A percentile compares a stretch with the other conserved stretches of the same genome.
Conservation (phyloP, 2,888 invertebrate genomes). For the Alitta virens region DNA sequence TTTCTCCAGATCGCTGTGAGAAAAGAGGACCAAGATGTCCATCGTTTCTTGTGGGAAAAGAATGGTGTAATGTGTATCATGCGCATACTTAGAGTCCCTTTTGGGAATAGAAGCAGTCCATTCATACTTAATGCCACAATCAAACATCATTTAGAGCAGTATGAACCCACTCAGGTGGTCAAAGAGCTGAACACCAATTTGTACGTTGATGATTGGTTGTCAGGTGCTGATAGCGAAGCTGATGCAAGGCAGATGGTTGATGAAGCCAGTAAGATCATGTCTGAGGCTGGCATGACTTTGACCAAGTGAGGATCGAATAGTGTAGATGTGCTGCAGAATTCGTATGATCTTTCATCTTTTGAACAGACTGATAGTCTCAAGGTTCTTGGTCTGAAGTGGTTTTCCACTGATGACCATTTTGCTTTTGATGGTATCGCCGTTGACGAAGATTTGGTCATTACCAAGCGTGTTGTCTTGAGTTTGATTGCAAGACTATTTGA, state of each 20-base stretch:
- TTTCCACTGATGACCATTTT: constrained; percentile 18
- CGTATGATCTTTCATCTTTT: background rate
- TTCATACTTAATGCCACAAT: constrained; percentile 25
- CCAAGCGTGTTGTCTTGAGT: constrained; percentile 26
- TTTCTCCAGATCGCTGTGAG: constrained; percentile 5
- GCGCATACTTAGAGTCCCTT: constrained; percentile 10
- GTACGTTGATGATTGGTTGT: constrained; percentile 33
- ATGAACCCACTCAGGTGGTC: constrained; percentile 10
- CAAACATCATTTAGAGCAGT: constrained; percentile 10
- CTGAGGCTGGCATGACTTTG: constrained; percentile 26
- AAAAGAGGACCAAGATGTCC: constrained; percentile 9
- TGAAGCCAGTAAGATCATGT: constrained; percentile 19
- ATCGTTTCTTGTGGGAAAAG: constrained; percentile 13
- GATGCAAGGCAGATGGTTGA: constrained; percentile 17
- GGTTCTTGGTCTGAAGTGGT: constrained; percentile 24
- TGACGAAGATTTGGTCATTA: background rate
- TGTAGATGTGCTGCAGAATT: background rate
- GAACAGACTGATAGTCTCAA: background rate
- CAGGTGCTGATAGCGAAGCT: constrained; percentile 22
- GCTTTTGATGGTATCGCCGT: constrained; percentile 9
- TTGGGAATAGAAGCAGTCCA: constrained; percentile 12
- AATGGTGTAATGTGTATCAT: constrained; percentile 3
- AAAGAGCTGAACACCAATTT: constrained; percentile 26
- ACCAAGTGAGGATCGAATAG: constrained; percentile 31
- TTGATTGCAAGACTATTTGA: constrained; percentile 29